Base-by-base conservation (phyloP, 2,797 vertebrate genomes). In the Mallotus villosus region DNA sequence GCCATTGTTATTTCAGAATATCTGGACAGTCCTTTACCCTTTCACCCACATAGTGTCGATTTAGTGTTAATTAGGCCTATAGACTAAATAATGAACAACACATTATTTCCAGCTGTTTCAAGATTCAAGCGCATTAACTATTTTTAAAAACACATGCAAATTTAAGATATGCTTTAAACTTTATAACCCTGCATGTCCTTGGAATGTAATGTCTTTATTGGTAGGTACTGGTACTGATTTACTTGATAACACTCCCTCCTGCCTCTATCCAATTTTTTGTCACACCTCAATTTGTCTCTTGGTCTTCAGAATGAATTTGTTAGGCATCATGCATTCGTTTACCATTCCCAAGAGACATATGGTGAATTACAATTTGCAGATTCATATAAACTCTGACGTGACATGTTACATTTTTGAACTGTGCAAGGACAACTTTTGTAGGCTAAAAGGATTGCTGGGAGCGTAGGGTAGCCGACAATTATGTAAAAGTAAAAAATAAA, bases 141-240 rank as follows among this genome's bases (percentile, higher is more conserved):
- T 67, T 46, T 71, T 22, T 72, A 55, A 72, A 74, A 68, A 62
- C 22, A 77, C 68, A 73, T 14, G 37, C 63, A 22, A 53, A 61
- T 8, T 2, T 29, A 63, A 72, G 63, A 71, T 22, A 4, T 53
- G 59, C 21, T 49, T 53, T 37, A 17, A 22, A 61, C 25, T 68
- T 71, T 72, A 78, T 68, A 16, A 60, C 41, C 60, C 14, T 65
- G 51, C 51, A n/a, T 55, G 65, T 61, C 69, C 69, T 72, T 78
- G 76, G 53, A 49, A 37, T n/a, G 37, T 41, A 59, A 63, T 37
- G 21, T 25, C 9, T 70, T 73, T 67, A 74, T 67, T 58, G 72
- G 41, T 19, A 64, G 67, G 70, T 67, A 74, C 63, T 58, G 72
- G 41, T 19, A 64, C 3, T 25, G 61, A 73, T 73, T 55, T 16